Evolutionary conservation across 2,113 vertebrate species (phyloP), one percentile per base, ranked within the genome.

Genomic region (Cheilinus undulatus): DNA sequence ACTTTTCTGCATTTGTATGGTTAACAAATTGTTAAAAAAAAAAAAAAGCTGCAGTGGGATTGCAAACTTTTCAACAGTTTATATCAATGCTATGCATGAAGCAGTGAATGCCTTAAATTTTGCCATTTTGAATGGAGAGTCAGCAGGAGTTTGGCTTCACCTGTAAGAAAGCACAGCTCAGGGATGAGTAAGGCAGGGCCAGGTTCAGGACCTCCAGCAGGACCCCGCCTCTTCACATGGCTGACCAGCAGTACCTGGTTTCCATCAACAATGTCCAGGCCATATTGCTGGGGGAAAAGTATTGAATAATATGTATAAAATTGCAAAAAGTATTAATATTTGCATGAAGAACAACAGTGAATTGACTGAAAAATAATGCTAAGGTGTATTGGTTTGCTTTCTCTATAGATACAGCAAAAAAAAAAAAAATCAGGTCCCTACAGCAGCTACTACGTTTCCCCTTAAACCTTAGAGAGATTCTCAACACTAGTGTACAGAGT

Each of bases 131-230:
- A 19, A 42, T 27, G 1, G 5, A 38, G 20, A 46, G 1, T 5
- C 0, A 24, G 22, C 3, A 26, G 9, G 11, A 3, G 6, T 14
- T 1, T 0, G 3, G n/a, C n/a, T n/a, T 60, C 14, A 97, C 97
- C 97, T 92, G 97, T 98, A 0, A 98, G 91, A 72, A 94, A 97
- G 92, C 97, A 99, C 45, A 99, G 93, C 66, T 99, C 97, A 2
- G 97, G 97, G 52, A 99, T 87, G 1, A 99, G 95, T 91, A 95
- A 78, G 23, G 95, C 93, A 0, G 96, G 93, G 19, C 95, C 95
- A 0, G 89, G 79, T 15, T 93, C 64, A 0, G 80, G 59, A 4
- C 24, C 93, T 11, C 93, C 93, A 0, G 91, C 23, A 3, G 92
- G 92, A 9, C 90, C 89, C 36, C 11, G 69, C 49, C 58, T 93